Evolutionary conservation across 2,888 invertebrate species (phyloP).

Genomic region (Carterocephalus palaemon): DNA sequence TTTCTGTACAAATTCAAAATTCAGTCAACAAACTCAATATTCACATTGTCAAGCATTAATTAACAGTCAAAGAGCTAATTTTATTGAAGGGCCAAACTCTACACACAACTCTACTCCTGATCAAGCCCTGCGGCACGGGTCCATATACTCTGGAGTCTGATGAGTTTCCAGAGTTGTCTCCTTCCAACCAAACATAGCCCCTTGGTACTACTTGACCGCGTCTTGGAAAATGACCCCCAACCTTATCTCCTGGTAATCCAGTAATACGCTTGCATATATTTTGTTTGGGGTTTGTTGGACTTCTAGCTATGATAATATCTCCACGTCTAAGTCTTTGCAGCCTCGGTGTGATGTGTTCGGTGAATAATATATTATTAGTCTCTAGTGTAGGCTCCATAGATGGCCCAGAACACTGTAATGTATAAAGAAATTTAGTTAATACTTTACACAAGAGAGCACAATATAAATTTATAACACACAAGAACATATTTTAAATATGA

Average conservation of each 20-base stretch:
- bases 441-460: too few species aligned
- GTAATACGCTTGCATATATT: slow-evolving; percentile 92
- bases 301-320: slow-evolving; percentile 91
- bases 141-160: slow-evolving; percentile 93
- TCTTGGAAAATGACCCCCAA: slow-evolving; percentile 62
- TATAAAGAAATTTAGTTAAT: too few species aligned
- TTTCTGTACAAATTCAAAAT: too few species aligned
- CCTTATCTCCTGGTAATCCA: slow-evolving; percentile 87
- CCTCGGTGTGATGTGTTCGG: slow-evolving; percentile 87
- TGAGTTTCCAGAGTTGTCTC: slow-evolving; percentile 91
- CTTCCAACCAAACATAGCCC: slow-evolving; percentile 95
- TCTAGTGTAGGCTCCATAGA: slow-evolving; percentile 96
- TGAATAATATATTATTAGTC: slow-evolving; percentile 88
- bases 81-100: slow-evolving; percentile 86
- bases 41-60: slow-evolving; percentile 32
- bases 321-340: slow-evolving; percentile 83
- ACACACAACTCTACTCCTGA: slow-evolving; percentile 89
- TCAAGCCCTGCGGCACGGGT: slow-evolving; percentile 90
- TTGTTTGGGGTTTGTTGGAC: slow-evolving; percentile 88
- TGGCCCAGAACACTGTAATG: slow-evolving; percentile 90
- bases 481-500: too few species aligned
- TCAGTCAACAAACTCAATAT: too few species aligned
- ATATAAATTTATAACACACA: too few species aligned
- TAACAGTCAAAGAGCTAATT: slow-evolving; percentile 57
- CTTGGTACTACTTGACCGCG: slow-evolving; percentile 82